Base-by-base conservation (phyloP, 1,140 invertebrate species). In the Diabrotica virgifera region DNA sequence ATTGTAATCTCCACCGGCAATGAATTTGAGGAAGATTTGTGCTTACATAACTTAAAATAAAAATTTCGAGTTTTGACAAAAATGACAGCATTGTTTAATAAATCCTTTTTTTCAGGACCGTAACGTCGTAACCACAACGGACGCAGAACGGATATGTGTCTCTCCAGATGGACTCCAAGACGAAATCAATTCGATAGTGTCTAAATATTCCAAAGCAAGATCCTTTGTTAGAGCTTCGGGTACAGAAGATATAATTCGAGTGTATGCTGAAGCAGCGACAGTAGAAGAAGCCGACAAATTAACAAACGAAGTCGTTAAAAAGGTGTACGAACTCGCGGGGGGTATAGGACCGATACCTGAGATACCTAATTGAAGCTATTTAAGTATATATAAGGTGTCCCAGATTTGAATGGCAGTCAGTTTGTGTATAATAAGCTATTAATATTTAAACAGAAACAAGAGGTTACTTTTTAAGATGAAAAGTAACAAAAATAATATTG, bases 141-240 rank as follows among this genome's bases (percentile, higher is more conserved):
- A 97, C 81, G 95, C 95, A 2, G 95, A 95, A 75, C 83, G 93
- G 51, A 82, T 81, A 60, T 94, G 92, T 70, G 83, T 89, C 0
- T 84, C 86, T 35, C 96, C 96, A 0, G 81, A 82, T 40, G 93
- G 91, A 7, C 82, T 99, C 3, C 96, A 99, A 81, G 78, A 83
- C 6, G 85, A 85, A 70, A 94, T 99, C 63, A 86, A 98, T 78
- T 77, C 82, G 64, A 66, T 91, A 0, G 89, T 94, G 2, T 69
- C 79, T 0, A 85, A 86, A 63, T 94, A 91, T 77, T 77, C 80
- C 6, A 84, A 84, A 72, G 94, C 89, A 0, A 82, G 96, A 64
- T 83, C 94, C 11, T 99, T 99, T 83, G 93, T 97, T 0, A 85
- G 97, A 64, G 92, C 97, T 0, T 99, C 96, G 0, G 97, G 97